Conservation (phyloP, 1,140 invertebrate species). For the Physella acuta region DNA sequence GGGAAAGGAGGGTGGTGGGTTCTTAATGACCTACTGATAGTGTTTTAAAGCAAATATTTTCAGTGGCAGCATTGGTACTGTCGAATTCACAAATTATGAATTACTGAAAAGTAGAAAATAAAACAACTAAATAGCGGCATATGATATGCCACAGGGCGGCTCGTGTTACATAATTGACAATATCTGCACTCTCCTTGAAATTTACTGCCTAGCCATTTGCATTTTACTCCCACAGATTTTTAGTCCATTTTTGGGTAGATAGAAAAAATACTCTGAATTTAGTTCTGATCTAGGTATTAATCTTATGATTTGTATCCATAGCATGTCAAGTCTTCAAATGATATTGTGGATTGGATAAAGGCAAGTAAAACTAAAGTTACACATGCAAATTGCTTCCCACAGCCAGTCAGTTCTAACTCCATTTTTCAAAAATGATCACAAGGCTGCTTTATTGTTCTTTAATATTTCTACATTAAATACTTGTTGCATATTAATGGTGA, state of each 20-base stretch:
- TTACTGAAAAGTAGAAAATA: too few relatives aligned
- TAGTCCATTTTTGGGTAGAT: too few relatives aligned
- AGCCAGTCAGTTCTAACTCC: not conserved
- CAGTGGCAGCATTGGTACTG: too few relatives aligned
- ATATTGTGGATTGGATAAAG: conserved; percentile 41
- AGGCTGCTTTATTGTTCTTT: not conserved
- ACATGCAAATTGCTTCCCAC: not conserved
- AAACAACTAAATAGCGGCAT: not conserved
- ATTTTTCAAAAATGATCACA: not conserved
- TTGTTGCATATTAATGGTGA: not conserved
- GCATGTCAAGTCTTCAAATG: conserved; percentile 34
- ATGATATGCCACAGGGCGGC: not conserved
- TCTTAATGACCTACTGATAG: too few relatives aligned
- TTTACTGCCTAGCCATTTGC: not conserved
- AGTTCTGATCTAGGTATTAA: too few relatives aligned
- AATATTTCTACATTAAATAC: not conserved
- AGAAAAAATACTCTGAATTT: not conserved
- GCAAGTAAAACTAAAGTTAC: conserved; percentile 14
- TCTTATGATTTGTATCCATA: conserved; percentile 26
- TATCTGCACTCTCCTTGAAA: not conserved
- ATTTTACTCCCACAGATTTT: not conserved
- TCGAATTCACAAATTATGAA: too few relatives aligned
- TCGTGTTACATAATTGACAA: too few relatives aligned
- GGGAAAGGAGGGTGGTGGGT: too few relatives aligned
- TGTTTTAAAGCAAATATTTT: too few relatives aligned